A percentile compares a stretch with the other conserved stretches of the same genome.
Conservation (phyloP, 2,113 vertebrate species). For the Actenoides lindsayi region DNA sequence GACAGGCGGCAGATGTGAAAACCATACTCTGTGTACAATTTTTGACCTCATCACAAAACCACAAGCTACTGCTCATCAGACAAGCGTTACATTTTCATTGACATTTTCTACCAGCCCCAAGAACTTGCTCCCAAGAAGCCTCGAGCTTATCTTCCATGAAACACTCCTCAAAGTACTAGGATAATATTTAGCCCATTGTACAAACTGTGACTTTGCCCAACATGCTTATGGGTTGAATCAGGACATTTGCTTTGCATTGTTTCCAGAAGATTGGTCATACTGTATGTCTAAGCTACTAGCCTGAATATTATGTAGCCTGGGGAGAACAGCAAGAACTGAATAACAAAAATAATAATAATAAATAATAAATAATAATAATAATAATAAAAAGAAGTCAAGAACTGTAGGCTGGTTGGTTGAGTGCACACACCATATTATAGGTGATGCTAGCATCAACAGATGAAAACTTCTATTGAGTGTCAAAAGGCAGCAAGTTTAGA, state of each 20-base stretch:
- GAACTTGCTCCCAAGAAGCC: background rate
- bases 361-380: background rate
- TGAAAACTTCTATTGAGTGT: background rate
- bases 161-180: background rate
- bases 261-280: background rate
- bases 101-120: background rate
- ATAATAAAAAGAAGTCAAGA: background rate
- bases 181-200: slow-evolving; percentile 43
- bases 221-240: background rate
- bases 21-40: background rate
- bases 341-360: background rate
- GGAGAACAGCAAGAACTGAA: background rate
- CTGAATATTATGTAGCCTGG: background rate
- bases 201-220: slow-evolving; percentile 10
- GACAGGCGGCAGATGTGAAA: background rate
- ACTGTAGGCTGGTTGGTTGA: background rate
- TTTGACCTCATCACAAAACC: slow-evolving; percentile 49
- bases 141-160: slow-evolving; percentile 18
- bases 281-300: background rate
- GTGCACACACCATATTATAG: background rate
- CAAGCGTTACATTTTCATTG: background rate
- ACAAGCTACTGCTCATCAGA: background rate
- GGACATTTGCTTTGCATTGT: background rate
- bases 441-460: background rate
- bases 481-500: background rate